phyloP scores from a whole-genome alignment of 2,797 vertebrate species.

The Enteromius viviparus region DNA sequence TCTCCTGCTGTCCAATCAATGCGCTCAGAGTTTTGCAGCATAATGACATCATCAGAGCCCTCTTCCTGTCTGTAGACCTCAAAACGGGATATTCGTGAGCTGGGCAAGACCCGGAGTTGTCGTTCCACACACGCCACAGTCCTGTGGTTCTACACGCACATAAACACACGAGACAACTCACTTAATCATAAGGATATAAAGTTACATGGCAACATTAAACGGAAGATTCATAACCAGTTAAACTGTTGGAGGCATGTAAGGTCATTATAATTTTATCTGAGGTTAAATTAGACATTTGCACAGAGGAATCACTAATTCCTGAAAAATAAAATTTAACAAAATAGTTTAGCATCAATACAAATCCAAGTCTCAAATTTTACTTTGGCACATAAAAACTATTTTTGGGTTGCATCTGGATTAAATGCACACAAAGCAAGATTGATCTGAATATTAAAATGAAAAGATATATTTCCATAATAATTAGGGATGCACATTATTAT shows the following conservation, averaged over 20 bases:
- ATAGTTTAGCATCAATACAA: neutral
- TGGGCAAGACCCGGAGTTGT: constrained; percentile 83
- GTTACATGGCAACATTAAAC: neutral
- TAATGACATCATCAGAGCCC: constrained; percentile 72
- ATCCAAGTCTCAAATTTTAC: neutral
- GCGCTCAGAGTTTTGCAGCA: constrained; percentile 84
- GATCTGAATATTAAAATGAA: neutral
- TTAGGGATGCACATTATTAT: neutral
- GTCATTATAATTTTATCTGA: neutral
- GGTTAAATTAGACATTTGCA: neutral
- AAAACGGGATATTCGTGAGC: constrained; percentile 78
- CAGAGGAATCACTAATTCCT: neutral
- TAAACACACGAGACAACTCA: neutral
- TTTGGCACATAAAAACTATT: neutral
- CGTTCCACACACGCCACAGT: constrained; percentile 76
- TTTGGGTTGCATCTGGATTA: neutral
- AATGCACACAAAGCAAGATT: neutral
- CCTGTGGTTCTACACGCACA: constrained; percentile 75
- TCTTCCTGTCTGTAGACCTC: constrained; percentile 79
- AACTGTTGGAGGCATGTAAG: neutral
- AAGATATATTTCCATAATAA: neutral
- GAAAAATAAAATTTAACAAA: constrained; percentile 8
- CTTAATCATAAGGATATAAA: neutral
- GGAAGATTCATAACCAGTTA: neutral
- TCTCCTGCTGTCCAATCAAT: constrained; percentile 86